Evolutionary conservation across 2,888 invertebrate genomes (phyloP), one percentile per base, ranked within the genome.

Genomic region (Drosophila affinis): DNA sequence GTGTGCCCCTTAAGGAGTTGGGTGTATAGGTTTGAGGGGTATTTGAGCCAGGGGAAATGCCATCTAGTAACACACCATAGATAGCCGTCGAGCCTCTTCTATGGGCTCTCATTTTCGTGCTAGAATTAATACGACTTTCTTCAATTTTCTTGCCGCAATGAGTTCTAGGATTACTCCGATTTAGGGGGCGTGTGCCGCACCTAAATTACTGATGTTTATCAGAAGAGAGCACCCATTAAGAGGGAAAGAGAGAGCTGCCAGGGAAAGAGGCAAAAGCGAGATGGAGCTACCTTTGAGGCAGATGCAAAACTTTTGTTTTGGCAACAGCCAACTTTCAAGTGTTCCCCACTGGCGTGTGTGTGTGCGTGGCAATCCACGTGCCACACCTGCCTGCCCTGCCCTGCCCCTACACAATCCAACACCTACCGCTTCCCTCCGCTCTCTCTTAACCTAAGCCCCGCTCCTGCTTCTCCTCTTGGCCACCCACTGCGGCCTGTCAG

Each of bases 131-230:
- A 75, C 75, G 32, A 52, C 46, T 71, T 74, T 54, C 55, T 75
- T 82, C 64, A 55, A 55, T 53, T 63, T 72, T 54, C 34, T 72
- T 62, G 75, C 65, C 87, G 88, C 86, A 82, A 76, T 85, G 70
- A 55, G 9, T 18, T 39, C 32, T 49, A 27, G 53, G 44, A 57
- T 58, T 55, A 47, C 47, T 71, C n/a, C n/a, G 68, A 69, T 65
- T 71, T 74, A 49, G 10, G 56, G 71, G 87, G 84, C 79, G 87
- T 78, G 76, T 67, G 65, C 51, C 56, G 65, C 62, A 58, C 75
- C 69, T 24, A 88, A 83, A 83, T 88, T 84, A 87, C 89, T 78
- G 85, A 89, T 88, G 71, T 78, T 78, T 88, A 84, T 84, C 83
- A 81, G 79, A 72, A 62, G 72, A 73, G 61, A 52, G 71, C 54